These are phyloP conservation scores for Halichoeres trimaculatus DNA, from an alignment of 2,113 vertebrate genomes.

Conservation along the genomic window DNA sequence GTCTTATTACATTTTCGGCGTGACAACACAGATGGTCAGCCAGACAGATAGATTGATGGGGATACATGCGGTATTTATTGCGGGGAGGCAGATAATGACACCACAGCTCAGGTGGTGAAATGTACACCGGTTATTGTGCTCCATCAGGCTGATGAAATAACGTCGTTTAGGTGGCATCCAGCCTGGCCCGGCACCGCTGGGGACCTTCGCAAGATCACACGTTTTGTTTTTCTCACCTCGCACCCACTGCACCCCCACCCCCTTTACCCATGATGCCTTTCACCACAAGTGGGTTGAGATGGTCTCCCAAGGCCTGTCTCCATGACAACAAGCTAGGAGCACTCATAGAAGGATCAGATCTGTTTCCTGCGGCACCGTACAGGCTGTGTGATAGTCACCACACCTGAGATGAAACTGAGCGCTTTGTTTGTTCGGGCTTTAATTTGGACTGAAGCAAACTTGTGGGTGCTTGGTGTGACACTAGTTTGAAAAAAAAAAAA, in stretches of 20 bases:
- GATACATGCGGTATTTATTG: constrained; percentile 66
- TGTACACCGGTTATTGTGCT: constrained; percentile 74
- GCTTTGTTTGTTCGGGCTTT: constrained; percentile 21
- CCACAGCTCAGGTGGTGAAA: constrained; percentile 77
- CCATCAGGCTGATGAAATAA: constrained; percentile 78
- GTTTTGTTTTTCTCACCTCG: constrained; percentile 73
- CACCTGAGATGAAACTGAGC: constrained; percentile 40
- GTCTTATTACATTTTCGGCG: constrained; percentile 70
- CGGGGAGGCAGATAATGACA: constrained; percentile 69
- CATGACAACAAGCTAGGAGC: constrained; percentile 71
- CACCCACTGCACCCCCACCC: not conserved
- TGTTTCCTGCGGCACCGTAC: constrained; percentile 52
- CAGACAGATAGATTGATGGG: constrained; percentile 75
- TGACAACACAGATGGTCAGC: constrained; percentile 76
- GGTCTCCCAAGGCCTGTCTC: constrained; percentile 72
- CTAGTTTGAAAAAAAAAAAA: not conserved
- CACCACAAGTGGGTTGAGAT: constrained; percentile 66
- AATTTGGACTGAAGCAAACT: constrained; percentile 2
- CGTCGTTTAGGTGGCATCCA: constrained; percentile 64
- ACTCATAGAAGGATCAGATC: constrained; percentile 53
- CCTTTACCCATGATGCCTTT: constrained; percentile 68
- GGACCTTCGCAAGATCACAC: constrained; percentile 59
- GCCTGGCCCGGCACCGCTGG: constrained; percentile 58
- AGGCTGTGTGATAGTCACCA: constrained; percentile 24
- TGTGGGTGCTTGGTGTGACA: constrained; percentile 1